Conservation (phyloP, 2,797 vertebrate genomes). For the Lophius americanus region DNA sequence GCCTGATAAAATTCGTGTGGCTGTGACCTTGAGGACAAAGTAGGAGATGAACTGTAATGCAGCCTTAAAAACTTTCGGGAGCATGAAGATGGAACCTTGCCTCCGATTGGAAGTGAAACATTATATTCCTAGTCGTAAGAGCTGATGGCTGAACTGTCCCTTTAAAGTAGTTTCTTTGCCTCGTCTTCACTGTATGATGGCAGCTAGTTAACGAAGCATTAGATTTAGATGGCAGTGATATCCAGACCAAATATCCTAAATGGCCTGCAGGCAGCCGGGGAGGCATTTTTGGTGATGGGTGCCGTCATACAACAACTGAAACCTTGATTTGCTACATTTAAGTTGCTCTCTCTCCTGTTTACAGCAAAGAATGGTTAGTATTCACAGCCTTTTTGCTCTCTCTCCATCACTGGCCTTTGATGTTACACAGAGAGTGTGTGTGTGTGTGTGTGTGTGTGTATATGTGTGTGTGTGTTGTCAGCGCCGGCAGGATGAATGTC, state of each 20-base stretch:
- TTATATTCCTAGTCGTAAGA: conserved; percentile 6
- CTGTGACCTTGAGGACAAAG: conserved; percentile 32
- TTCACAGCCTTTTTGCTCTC: too few relatives aligned
- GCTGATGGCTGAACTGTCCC: conserved; percentile 1
- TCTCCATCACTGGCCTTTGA: too few relatives aligned
- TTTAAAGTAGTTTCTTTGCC: neutral
- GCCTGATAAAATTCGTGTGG: conserved; percentile 14
- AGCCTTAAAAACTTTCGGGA: conserved; percentile 1
- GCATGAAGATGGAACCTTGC: conserved; percentile 7
- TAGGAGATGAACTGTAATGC: conserved; percentile 9
- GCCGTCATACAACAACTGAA: too few relatives aligned
- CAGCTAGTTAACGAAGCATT: conserved; percentile 8
- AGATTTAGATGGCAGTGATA: neutral
- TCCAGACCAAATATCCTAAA: neutral
- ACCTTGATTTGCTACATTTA: too few relatives aligned
- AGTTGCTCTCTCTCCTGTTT: too few relatives aligned
- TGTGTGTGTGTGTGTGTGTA: too few relatives aligned
- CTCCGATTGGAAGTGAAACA: conserved; percentile 11
- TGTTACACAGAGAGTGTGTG: too few relatives aligned
- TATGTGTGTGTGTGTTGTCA: too few relatives aligned
- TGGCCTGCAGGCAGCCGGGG: too few relatives aligned
- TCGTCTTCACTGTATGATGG: neutral
- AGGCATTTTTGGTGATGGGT: too few relatives aligned
- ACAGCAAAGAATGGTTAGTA: too few relatives aligned
- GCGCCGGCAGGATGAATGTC: too few relatives aligned